Evolutionary conservation across 2,888 invertebrate genomes (phyloP).

Genomic region (Embidobia sp.): DNA sequence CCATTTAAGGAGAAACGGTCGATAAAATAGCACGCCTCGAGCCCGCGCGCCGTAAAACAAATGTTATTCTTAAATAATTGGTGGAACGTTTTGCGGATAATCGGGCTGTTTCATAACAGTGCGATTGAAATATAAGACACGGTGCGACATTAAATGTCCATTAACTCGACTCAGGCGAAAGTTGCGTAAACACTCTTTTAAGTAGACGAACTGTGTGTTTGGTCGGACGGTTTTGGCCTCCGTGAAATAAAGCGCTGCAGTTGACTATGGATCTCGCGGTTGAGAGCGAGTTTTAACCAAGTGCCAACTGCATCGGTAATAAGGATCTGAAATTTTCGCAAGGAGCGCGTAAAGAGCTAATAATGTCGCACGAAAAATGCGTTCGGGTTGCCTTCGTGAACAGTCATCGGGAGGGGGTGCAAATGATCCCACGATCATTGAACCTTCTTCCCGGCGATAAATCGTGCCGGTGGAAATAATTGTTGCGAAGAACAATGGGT

Average conservation of each 20-base stretch:
- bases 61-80: too few species aligned
- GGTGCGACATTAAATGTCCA: slow-evolving; percentile 36
- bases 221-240: slow-evolving; percentile 37
- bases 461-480: slow-evolving; percentile 17
- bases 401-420: slow-evolving; percentile 6
- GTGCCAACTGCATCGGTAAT: slow-evolving; percentile 38
- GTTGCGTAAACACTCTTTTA: slow-evolving; percentile 41
- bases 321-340: slow-evolving; percentile 23
- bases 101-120: too few species aligned
- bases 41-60: too few species aligned
- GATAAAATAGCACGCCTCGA: too few species aligned
- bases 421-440: slow-evolving; percentile 30
- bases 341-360: slow-evolving; percentile 41
- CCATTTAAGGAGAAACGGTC: too few species aligned
- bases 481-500: slow-evolving; percentile 25
- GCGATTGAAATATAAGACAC: slow-evolving; percentile 48
- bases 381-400: slow-evolving; percentile 14
- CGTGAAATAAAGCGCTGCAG: slow-evolving; percentile 4
- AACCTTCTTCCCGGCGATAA: background rate
- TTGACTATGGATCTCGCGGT: slow-evolving; percentile 16
- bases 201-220: slow-evolving; percentile 27
- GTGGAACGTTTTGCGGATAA: too few species aligned
- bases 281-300: slow-evolving; percentile 22
- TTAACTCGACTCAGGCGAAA: slow-evolving; percentile 42
- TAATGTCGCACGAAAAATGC: slow-evolving; percentile 34